These are phyloP conservation scores for Cecidostiba fungosa DNA, from an alignment of 2,888 invertebrate genomes.

Conservation along the genomic window DNA sequence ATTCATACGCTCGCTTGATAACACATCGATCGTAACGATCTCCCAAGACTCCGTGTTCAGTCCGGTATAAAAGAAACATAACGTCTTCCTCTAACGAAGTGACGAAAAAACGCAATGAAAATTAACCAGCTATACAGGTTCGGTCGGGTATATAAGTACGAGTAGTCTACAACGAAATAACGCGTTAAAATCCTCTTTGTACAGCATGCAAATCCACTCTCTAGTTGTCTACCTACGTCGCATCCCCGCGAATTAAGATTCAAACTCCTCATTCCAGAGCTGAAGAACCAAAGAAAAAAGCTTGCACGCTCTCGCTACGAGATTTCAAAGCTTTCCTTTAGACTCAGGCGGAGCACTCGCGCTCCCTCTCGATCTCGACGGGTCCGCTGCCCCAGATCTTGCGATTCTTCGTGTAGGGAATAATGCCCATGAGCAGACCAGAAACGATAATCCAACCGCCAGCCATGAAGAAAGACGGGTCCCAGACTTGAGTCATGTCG, in stretches of 20 bases:
- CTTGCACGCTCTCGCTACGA: too few species aligned
- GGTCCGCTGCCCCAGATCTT: constrained; percentile 83
- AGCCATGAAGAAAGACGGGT: constrained; percentile 90
- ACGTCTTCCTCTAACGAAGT: too few species aligned
- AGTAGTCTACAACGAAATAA: background rate
- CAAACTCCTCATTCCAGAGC: background rate
- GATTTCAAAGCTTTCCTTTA: background rate
- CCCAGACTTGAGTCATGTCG: constrained; percentile 87
- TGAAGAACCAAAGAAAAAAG: background rate
- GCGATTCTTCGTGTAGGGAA: constrained; percentile 86
- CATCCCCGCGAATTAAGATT: background rate
- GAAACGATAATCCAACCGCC: constrained; percentile 91
- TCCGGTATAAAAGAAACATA: too few species aligned
- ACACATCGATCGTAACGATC: too few species aligned
- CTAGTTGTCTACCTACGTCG: background rate
- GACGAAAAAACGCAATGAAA: too few species aligned
- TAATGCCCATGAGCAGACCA: constrained; percentile 86
- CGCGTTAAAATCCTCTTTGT: background rate
- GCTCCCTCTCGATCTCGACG: constrained; percentile 81
- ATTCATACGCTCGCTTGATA: background rate
- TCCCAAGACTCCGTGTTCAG: too few species aligned
- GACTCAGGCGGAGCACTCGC: constrained; percentile 69
- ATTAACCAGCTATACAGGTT: background rate
- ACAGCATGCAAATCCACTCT: background rate
- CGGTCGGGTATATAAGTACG: background rate